Percentiles rank a stretch among this genome's conserved stretches.
phyloP scores from a whole-genome alignment of 2,888 invertebrate genomes.

The Dryocosmus kuriphilus region DNA sequence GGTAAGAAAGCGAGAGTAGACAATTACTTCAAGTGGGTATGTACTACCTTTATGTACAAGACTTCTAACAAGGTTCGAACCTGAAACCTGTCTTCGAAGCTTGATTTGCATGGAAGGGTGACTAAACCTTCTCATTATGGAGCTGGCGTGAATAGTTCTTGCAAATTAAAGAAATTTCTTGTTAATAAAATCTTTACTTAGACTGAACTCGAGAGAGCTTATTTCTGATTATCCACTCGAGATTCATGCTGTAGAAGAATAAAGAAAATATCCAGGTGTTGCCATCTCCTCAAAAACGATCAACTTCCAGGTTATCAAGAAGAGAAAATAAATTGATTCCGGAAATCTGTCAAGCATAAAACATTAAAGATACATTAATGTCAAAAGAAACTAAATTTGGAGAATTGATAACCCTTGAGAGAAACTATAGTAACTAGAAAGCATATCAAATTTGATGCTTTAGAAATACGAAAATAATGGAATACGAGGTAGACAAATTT shows the following conservation, averaged over 20 bases:
- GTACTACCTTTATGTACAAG: conserved; percentile 17
- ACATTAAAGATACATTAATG: too few relatives aligned
- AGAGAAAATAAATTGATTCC: too few relatives aligned
- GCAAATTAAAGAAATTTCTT: conserved; percentile 15
- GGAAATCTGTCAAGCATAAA: too few relatives aligned
- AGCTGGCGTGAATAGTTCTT: conserved; percentile 15
- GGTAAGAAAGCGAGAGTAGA: conserved; percentile 36
- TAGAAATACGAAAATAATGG: too few relatives aligned
- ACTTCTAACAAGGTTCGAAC: conserved; percentile 19
- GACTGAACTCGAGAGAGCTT: not conserved
- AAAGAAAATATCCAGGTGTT: not conserved
- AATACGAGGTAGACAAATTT: too few relatives aligned
- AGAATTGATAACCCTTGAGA: too few relatives aligned
- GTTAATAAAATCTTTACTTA: not conserved
- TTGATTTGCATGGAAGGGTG: conserved; percentile 31
- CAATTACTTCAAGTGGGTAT: conserved; percentile 37
- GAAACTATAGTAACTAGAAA: too few relatives aligned
- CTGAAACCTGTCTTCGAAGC: conserved; percentile 26
- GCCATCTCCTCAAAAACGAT: conserved; percentile 42
- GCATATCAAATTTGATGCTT: too few relatives aligned
- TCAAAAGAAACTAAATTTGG: too few relatives aligned
- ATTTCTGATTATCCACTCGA: not conserved
- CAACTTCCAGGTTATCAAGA: not conserved
- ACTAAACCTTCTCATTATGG: conserved; percentile 33
- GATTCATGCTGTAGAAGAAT: not conserved